phyloP scores from a whole-genome alignment of 2,888 invertebrate genomes.

The Noctuana brunneofusca region DNA sequence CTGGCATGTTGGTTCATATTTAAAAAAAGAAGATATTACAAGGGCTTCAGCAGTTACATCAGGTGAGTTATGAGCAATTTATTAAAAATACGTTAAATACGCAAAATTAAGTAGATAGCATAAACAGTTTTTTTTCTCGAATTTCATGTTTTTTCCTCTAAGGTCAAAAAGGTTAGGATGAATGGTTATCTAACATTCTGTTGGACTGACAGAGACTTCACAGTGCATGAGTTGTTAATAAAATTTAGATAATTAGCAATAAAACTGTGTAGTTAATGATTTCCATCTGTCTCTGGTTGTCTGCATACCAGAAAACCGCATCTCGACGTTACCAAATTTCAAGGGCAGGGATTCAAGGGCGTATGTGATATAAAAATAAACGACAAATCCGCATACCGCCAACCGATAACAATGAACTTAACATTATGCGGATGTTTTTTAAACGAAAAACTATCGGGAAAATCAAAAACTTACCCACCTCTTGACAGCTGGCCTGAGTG shows the following conservation, averaged over 20 bases:
- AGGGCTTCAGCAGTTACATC: slow-evolving; percentile 6
- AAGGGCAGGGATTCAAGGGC: slow-evolving; percentile 76
- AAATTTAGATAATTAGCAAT: not conserved
- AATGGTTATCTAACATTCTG: slow-evolving; percentile 61
- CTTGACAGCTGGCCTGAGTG: slow-evolving; percentile 87
- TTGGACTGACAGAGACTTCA: slow-evolving; percentile 7
- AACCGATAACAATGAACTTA: slow-evolving; percentile 34
- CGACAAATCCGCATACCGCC: slow-evolving; percentile 40
- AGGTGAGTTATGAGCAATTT: slow-evolving; percentile 36
- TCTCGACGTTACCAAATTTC: slow-evolving; percentile 61
- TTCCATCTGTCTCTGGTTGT: slow-evolving; percentile 11
- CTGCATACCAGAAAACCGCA: slow-evolving; percentile 43
- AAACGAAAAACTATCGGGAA: slow-evolving; percentile 29
- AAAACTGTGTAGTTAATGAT: not conserved
- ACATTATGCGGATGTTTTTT: slow-evolving; percentile 28
- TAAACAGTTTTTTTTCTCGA: not conserved
- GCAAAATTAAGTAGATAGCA: not conserved
- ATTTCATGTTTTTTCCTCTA: slow-evolving; percentile 36
- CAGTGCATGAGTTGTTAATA: not conserved
- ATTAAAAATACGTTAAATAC: not conserved
- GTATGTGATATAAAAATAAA: slow-evolving; percentile 41
- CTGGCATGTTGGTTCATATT: slow-evolving; percentile 43
- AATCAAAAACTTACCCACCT: slow-evolving; percentile 87
- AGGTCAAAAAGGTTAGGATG: slow-evolving; percentile 68
- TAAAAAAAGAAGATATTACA: slow-evolving; percentile 36